Conservation (phyloP, 2,888 invertebrate species). For the Ophion slaviceki region DNA sequence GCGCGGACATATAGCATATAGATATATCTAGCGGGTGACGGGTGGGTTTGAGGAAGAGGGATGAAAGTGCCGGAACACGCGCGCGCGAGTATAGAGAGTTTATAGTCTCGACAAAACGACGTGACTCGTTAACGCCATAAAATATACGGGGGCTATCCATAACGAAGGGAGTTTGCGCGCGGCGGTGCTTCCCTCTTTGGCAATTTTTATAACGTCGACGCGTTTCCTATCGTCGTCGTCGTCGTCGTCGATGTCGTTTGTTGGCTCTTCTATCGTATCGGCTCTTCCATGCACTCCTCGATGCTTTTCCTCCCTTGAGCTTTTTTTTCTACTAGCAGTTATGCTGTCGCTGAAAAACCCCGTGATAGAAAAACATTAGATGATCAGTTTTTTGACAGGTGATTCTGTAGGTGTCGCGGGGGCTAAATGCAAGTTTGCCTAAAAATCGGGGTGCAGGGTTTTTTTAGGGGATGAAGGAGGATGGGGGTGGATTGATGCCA, state of each 20-base stretch:
- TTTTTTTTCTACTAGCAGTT: conserved; percentile 34
- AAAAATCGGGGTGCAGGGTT: no score
- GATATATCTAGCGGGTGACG: not conserved
- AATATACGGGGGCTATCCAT: conserved; percentile 77
- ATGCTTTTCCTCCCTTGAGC: conserved; percentile 28
- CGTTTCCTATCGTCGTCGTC: conserved; percentile 44
- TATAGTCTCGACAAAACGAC: conserved; percentile 79
- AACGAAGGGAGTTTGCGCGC: conserved; percentile 72
- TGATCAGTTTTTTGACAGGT: no score
- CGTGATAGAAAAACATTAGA: no score
- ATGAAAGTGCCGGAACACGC: conserved; percentile 47
- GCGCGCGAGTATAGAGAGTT: conserved; percentile 67
- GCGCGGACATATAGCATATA: conserved; percentile 33
- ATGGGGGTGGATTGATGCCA: no score
- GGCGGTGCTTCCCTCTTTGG: conserved; percentile 60
- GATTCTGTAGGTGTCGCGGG: no score
- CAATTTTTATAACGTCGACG: conserved; percentile 73
- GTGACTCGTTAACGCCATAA: conserved; percentile 80
- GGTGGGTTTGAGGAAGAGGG: conserved; percentile 17
- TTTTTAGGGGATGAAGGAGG: no score
- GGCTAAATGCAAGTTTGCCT: no score
- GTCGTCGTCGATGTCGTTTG: conserved; percentile 43
- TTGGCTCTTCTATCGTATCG: conserved; percentile 19
- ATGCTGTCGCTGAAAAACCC: no score
- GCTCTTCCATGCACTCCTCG: conserved; percentile 15